Evolutionary conservation across 2,113 vertebrate species (phyloP).

Genomic region (Equus przewalskii): DNA sequence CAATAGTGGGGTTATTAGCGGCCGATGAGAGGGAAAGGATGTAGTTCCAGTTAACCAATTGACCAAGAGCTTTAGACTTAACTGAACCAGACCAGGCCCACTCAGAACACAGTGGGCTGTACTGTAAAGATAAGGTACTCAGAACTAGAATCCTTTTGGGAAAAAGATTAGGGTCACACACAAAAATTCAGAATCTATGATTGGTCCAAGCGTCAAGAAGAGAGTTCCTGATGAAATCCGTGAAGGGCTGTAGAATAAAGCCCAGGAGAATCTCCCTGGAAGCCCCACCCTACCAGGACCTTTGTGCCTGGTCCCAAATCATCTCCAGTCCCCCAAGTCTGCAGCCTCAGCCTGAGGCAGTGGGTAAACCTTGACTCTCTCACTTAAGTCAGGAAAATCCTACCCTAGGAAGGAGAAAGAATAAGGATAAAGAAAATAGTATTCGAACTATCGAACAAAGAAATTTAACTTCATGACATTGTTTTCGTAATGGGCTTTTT

Average conservation of each 20-base stretch:
- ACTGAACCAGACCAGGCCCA: conserved; percentile 52
- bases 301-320: neutral
- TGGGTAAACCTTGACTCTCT: neutral
- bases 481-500: neutral
- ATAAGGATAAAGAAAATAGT: conserved; percentile 7
- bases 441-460: conserved; percentile 35
- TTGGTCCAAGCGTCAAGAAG: conserved; percentile 56
- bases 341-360: neutral
- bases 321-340: neutral
- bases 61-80: conserved; percentile 77
- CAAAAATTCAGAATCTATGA: conserved; percentile 56
- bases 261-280: neutral
- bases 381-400: conserved; percentile 47
- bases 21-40: conserved; percentile 55
- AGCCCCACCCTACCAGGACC: neutral
- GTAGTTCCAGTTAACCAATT: conserved; percentile 72
- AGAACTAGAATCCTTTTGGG: conserved; percentile 63
- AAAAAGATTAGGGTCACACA: conserved; percentile 78
- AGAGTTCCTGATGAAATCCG: conserved; percentile 17
- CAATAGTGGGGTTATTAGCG: conserved; percentile 66
- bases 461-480: conserved; percentile 16
- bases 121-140: conserved; percentile 79
- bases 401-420: neutral
- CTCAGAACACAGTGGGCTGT: conserved; percentile 73
- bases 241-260: conserved; percentile 23